These are phyloP conservation scores for Achlya flavicornis DNA, from an alignment of 2,888 invertebrate genomes.

Conservation along the genomic window DNA sequence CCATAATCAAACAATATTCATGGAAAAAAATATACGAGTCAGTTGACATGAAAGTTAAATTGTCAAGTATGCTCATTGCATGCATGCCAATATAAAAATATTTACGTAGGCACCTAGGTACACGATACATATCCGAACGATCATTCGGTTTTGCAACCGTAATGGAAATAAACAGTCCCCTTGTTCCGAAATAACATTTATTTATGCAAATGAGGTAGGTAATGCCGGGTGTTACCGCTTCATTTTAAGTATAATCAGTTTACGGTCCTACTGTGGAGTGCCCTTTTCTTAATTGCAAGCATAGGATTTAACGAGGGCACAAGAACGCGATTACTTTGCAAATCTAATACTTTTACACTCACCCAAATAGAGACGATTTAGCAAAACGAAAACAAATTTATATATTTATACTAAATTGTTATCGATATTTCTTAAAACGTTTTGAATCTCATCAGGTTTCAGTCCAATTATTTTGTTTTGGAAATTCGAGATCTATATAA, in stretches of 20 bases:
- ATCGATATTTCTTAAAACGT: neutral
- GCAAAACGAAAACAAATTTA: slow-evolving; percentile 8
- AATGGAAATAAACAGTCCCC: slow-evolving; percentile 57
- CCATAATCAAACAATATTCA: neutral
- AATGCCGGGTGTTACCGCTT: slow-evolving; percentile 69
- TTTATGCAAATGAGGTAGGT: slow-evolving; percentile 66
- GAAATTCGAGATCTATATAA: neutral
- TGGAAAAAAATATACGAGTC: neutral
- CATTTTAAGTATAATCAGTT: slow-evolving; percentile 73
- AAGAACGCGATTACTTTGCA: slow-evolving; percentile 60
- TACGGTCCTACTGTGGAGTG: slow-evolving; percentile 51
- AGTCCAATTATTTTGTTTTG: slow-evolving; percentile 11
- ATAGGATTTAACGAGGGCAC: slow-evolving; percentile 68
- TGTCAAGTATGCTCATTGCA: neutral
- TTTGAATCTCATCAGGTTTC: slow-evolving; percentile 5
- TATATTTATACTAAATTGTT: slow-evolving; percentile 5
- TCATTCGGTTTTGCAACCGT: slow-evolving; percentile 34
- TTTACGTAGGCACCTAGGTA: too few species aligned
- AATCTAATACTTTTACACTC: slow-evolving; percentile 49
- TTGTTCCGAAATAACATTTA: slow-evolving; percentile 59
- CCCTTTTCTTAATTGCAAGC: slow-evolving; percentile 67
- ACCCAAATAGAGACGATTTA: slow-evolving; percentile 15
- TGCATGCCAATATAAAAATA: neutral
- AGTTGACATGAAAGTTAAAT: neutral
- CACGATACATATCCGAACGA: neutral